Conservation (phyloP, 2,797 vertebrate species). For the Oryzias sinensis region DNA sequence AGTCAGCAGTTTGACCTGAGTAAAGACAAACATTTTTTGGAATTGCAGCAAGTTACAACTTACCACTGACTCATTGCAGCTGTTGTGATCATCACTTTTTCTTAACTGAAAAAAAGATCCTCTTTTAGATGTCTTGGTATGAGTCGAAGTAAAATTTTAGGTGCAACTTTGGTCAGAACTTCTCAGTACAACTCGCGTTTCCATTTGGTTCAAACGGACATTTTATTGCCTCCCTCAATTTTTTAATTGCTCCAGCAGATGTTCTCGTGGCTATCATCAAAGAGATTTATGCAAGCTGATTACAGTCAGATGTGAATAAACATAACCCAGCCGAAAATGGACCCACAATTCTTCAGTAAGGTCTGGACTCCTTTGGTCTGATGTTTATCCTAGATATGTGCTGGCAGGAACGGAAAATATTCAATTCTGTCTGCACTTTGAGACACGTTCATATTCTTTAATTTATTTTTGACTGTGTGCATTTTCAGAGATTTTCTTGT, state of each 20-base stretch:
- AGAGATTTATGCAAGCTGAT: constrained; percentile 79
- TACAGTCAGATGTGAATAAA: constrained; percentile 73
- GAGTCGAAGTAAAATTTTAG: constrained; percentile 22
- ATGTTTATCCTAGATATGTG: constrained; percentile 32
- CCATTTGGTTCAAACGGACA: constrained; percentile 68
- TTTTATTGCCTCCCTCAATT: constrained; percentile 66
- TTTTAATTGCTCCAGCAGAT: constrained; percentile 72
- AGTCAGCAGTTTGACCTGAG: too few relatives aligned
- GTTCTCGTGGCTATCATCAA: constrained; percentile 77
- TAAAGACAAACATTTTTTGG: too few relatives aligned
- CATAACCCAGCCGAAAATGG: constrained; percentile 63
- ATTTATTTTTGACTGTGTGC: neutral
- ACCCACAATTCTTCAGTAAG: constrained; percentile 52
- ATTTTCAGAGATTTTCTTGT: too few relatives aligned
- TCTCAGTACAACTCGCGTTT: constrained; percentile 50
- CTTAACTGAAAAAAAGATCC: neutral
- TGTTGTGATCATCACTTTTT: too few relatives aligned
- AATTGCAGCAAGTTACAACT: too few relatives aligned
- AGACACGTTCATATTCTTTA: constrained; percentile 15
- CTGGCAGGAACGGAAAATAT: constrained; percentile 7
- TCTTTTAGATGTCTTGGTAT: constrained; percentile 20
- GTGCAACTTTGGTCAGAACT: constrained; percentile 55
- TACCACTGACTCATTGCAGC: too few relatives aligned
- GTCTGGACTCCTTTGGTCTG: constrained; percentile 41
- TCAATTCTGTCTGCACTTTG: neutral